Base-by-base conservation (phyloP, 2,797 vertebrate species). In the Falco columbarius region DNA sequence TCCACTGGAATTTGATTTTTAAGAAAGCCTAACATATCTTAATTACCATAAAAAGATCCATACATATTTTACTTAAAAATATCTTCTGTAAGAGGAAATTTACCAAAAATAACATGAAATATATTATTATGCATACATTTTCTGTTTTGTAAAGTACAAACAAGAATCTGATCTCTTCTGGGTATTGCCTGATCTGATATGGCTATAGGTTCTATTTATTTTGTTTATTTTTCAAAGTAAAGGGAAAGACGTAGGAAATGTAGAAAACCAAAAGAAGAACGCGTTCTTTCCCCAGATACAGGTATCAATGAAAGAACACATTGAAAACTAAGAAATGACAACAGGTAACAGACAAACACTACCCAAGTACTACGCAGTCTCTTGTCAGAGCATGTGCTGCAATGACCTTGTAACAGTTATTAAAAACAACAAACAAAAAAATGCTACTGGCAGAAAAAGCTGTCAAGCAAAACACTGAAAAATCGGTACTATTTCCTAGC, bases 51-150 rank as follows among this genome's bases (percentile, higher is more conserved):
- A 96, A 98, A 95, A 96, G 93, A 96, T 93, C 76, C 81, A 47
- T 87, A 89, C 87, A 91, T 93, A 88, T 92, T 94, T 91, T 97
- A 97, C 93, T 93, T 97, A 95, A 97, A 97, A 97, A 97, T 97
- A 97, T 96, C 89, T 90, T 98, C 92, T 97, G 95, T 96, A 89
- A 89, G 94, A 82, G 89, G 93, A 95, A 95, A 73, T 93, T 97
- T 98, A 97, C 97, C 96, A 98, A 98, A 98, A 97, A 97, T 97
- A 97, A 98, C 97, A 97, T 2, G 61, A 95, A 97, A 97, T 97
- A 95, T 97, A 95, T 96, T 92, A 88, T 93, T 96, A 96, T 94
- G 88, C 81, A 94, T 93, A 94, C 87, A 68, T 73, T 82, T 90
- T 81, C 66, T 91, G 87, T 85, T 89, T 86, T 91, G 91, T 84